Conservation (phyloP, 2,888 invertebrate genomes). For the Pristionchus mayeri region DNA sequence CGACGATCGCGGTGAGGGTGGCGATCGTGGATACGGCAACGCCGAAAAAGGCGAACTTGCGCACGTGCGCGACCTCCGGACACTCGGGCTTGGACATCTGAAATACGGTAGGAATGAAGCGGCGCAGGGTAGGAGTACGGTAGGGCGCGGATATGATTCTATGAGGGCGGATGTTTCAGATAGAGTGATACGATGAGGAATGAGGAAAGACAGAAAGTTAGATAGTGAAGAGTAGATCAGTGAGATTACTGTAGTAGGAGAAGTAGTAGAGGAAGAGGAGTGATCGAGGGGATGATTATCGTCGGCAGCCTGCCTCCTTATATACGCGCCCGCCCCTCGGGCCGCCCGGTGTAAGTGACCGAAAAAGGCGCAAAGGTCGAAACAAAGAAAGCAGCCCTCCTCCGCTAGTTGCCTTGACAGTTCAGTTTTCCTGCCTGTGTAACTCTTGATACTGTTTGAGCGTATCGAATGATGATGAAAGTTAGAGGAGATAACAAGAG, state of each 20-base stretch:
- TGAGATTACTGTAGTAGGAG: neutral
- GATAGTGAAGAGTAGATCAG: neutral
- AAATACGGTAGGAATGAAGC: neutral
- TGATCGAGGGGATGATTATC: neutral
- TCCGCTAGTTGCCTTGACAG: slow-evolving; percentile 2
- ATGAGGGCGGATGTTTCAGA: neutral
- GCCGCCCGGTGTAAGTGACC: slow-evolving; percentile 39
- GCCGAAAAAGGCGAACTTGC: slow-evolving; percentile 51
- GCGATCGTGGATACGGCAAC: slow-evolving; percentile 50
- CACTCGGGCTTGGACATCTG: slow-evolving; percentile 50
- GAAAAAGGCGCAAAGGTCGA: slow-evolving; percentile 42
- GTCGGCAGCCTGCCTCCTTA: neutral
- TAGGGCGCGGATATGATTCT: neutral
- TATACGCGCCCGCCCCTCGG: slow-evolving; percentile 24
- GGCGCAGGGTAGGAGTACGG: neutral
- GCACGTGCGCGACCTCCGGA: slow-evolving; percentile 47
- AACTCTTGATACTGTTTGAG: neutral
- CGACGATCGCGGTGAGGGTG: slow-evolving; percentile 50
- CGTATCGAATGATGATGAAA: slow-evolving; percentile 1
- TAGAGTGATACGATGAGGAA: neutral
- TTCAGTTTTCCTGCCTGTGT: slow-evolving; percentile 28
- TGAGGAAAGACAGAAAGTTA: neutral
- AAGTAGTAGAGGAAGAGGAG: neutral
- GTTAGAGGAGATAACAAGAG: neutral
- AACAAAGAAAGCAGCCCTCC: slow-evolving; percentile 32